Evolutionary conservation across 2,888 invertebrate species (phyloP).

Genomic region (Eupsilia transversa): DNA sequence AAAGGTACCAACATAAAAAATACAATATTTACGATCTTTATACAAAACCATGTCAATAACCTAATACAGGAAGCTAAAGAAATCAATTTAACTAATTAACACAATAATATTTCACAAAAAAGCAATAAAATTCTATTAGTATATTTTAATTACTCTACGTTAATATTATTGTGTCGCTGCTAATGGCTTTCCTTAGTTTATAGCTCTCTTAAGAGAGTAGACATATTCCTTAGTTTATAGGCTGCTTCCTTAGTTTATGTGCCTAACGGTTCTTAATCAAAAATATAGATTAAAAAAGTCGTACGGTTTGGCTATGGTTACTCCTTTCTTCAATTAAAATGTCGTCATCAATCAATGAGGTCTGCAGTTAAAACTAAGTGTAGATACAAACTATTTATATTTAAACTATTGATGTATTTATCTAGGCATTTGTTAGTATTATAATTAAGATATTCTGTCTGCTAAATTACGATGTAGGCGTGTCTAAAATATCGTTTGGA

Average conservation of each 20-base stretch:
- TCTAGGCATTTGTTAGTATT: conserved; percentile 52
- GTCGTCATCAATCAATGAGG: conserved; percentile 59
- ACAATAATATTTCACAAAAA: conserved; percentile 45
- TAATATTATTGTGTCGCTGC: conserved; percentile 29
- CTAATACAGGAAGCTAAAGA: conserved; percentile 27
- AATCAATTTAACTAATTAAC: conserved; percentile 47
- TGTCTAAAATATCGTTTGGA: conserved; percentile 17
- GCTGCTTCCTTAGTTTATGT: conserved; percentile 29
- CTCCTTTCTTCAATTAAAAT: conserved; percentile 55
- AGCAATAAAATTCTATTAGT: conserved; percentile 43
- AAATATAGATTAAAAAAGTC: conserved; percentile 42
- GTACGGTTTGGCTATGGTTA: conserved; percentile 26
- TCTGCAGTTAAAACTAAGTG: conserved; percentile 14
- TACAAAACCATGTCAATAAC: conserved; percentile 45
- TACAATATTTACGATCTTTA: conserved; percentile 8
- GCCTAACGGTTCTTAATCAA: conserved; percentile 52
- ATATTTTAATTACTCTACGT: conserved; percentile 28
- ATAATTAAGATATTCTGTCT: conserved; percentile 45
- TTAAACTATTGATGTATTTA: conserved; percentile 48
- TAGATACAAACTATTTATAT: conserved; percentile 19
- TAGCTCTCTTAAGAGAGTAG: no score
- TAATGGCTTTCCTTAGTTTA: conserved; percentile 55
- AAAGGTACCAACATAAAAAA: not conserved
- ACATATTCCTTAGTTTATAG: conserved; percentile 47
- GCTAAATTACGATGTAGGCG: conserved; percentile 34